phyloP scores from a whole-genome alignment of 2,888 invertebrate species.

The Corythucha ciliata region DNA sequence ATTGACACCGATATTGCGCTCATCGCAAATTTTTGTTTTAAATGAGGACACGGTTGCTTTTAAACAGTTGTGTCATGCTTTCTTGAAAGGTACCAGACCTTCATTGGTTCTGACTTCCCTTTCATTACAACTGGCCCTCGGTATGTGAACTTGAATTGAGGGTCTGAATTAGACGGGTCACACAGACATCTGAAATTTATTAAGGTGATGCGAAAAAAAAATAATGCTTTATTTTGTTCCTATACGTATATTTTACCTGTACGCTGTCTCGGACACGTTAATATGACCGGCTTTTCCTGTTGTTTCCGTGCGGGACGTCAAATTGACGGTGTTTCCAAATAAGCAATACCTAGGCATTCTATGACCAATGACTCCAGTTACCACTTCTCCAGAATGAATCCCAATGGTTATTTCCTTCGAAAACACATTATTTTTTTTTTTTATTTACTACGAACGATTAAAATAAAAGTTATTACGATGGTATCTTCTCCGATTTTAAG shows the following conservation, averaged over 20 bases:
- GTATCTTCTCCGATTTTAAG: conserved; percentile 72
- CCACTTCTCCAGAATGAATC: conserved; percentile 88
- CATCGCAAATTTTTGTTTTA: too few species aligned
- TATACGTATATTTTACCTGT: conserved; percentile 63
- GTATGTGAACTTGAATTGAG: conserved; percentile 72
- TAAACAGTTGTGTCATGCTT: conserved; percentile 20
- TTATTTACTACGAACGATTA: conserved; percentile 13
- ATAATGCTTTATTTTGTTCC: too few species aligned
- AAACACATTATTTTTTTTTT: not conserved
- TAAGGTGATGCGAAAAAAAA: not conserved
- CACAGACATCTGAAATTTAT: conserved; percentile 61
- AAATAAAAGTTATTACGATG: conserved; percentile 9
- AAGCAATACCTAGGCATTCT: conserved; percentile 89
- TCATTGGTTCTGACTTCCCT: conserved; percentile 87
- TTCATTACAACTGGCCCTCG: conserved; percentile 87
- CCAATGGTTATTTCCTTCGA: conserved; percentile 82
- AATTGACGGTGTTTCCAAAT: conserved; percentile 88
- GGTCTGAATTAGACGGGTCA: conserved; percentile 71
- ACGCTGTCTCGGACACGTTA: conserved; percentile 82
- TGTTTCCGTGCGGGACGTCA: conserved; percentile 87
- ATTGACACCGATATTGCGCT: too few species aligned
- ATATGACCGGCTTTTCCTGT: conserved; percentile 81
- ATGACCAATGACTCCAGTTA: conserved; percentile 89
- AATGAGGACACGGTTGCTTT: too few species aligned
- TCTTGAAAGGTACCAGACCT: conserved; percentile 75